phyloP scores from a whole-genome alignment of 2,888 invertebrate genomes.

The Girardia tigrina region DNA sequence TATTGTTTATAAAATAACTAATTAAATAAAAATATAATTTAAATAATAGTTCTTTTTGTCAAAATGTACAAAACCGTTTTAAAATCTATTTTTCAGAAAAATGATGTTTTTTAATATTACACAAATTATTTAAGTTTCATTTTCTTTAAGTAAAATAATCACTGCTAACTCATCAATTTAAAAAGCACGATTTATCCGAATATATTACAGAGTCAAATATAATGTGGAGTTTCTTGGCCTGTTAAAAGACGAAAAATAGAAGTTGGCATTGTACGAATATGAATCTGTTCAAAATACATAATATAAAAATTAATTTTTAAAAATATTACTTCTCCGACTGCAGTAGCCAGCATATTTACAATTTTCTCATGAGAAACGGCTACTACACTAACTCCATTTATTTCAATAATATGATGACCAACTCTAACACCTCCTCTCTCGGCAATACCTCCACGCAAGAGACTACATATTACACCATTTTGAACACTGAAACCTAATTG shows the following conservation, averaged over 20 bases:
- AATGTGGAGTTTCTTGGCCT: conserved; percentile 96
- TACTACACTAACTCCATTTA: conserved; percentile 96
- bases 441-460: conserved; percentile 91
- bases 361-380: conserved; percentile 98
- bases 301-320: background rate
- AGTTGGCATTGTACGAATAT: conserved; percentile 99
- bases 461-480: conserved; percentile 96
- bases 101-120: too few relatives aligned
- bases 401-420: conserved; percentile 97
- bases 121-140: too few relatives aligned
- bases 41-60: too few relatives aligned
- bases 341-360: conserved; percentile 92
- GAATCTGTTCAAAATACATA: too few relatives aligned
- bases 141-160: too few relatives aligned
- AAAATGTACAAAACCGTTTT: too few relatives aligned
- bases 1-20: too few relatives aligned
- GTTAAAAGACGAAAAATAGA: conserved; percentile 97
- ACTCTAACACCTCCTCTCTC: conserved; percentile 95
- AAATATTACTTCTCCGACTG: conserved; percentile 79
- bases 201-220: conserved; percentile 59
- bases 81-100: too few relatives aligned
- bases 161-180: too few relatives aligned
- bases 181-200: too few relatives aligned
- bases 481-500: conserved; percentile 98
- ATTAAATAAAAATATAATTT: too few relatives aligned